Base-by-base conservation (phyloP, 1,140 invertebrate species). In the Papilio aristodemus region DNA sequence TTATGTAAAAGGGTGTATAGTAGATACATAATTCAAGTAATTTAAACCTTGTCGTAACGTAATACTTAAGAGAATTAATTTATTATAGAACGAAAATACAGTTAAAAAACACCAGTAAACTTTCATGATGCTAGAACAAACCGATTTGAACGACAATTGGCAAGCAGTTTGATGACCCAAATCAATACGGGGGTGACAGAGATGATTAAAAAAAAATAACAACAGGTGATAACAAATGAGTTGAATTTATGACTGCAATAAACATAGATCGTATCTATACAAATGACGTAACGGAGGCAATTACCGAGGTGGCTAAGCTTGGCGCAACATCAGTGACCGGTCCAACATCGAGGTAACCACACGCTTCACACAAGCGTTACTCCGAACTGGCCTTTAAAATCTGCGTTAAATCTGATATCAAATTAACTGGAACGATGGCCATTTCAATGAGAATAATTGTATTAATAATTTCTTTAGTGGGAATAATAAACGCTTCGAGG, bases 401-500 rank as follows among this genome's bases (percentile, higher is more conserved):
- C n/a, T n/a, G n/a, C n/a, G n/a, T 54, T 17, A 54, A 13, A 54
- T 54, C 46, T 11, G 1, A 32, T 6, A 32, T 32, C 27, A 3
- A n/a, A 19, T 46, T 46, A 54, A 54, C 17, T 54, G 19, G 46
- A 54, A 54, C 46, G 17, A 54, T 54, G 46, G 10, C 46, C 46
- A 25, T 54, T 19, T 32, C 27, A 32, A 25, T 66, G 54, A 67
- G 19, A 60, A 41, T 59, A 11, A 17, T 62, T 64, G 38, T 67
- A 9, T 37, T 64, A 11, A n/a, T n/a, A n/a, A 17, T 70, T 32
- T 57, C 43, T 6, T 14, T 66, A 8, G 19, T 69, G 46, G 14
- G 38, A 62, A 62, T 62, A 17, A 58, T 63, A 13, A 32, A 58
- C 9, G 68, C 68, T 0, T 80, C 66, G 41, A 74, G 74, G 60